Evolutionary conservation across 2,888 invertebrate species (phyloP), one percentile per base, ranked within the genome.

Genomic region (Tetragonula carbonaria): DNA sequence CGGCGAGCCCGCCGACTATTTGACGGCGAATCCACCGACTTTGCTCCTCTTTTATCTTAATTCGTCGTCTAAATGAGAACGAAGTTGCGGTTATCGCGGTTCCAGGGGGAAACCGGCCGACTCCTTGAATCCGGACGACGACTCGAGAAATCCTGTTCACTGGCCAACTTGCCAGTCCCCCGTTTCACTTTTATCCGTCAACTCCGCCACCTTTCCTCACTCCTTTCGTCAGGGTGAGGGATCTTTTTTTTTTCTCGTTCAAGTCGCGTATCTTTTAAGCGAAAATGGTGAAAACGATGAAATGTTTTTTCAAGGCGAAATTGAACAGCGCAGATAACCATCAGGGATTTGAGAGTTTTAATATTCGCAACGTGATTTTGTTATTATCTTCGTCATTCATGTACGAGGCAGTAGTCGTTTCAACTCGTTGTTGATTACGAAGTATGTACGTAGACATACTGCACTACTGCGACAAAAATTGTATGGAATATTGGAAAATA

Each of bases 31-130:
- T 85, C 90, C 85, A 80, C 87, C 89, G 90, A 89, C 90, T 90
- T 90, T 90, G 86, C 89, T 89, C 89, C 90, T 90, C 90, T 89
- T 90, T 90, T 90, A 90, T 90, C 90, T 89, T 90, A 90, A 90
- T 90, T 90, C 90, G 81, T 89, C 90, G 90, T 87, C 90, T 90
- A 90, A 90, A 90, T 90, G 86, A 89, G 89, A 89, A 89, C 87
- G 87, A 81, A 89, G 87, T 89, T 89, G 84, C 87, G 89, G 90
- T 89, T 90, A 90, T 88, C 90, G 87, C 83, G 84, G 89, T 82
- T 82, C 80, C 83, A 65, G 77, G 51, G 71, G 78, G 70, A 75
- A 23, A 78, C 45, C 45, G 28, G 72, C 66, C 33, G 74, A 67
- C 76, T 77, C 66, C 81, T 82, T 76, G 89, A 88, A 88, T 88